Evolutionary conservation across 1,140 invertebrate species (phyloP), one percentile per base, ranked within the genome.

Genomic region (Papilio glaucus): DNA sequence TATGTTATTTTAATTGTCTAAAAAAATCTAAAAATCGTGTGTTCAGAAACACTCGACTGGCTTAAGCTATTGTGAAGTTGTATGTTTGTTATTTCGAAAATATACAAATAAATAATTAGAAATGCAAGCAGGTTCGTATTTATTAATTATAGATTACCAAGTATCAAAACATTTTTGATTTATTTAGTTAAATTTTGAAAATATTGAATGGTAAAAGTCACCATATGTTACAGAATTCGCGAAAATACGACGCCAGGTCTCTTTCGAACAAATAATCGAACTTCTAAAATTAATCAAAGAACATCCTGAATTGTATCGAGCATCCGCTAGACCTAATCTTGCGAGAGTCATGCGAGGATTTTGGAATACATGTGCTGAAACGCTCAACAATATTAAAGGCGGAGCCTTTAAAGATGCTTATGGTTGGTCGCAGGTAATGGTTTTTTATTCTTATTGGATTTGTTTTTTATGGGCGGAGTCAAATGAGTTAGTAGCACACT

Each of bases 361-460:
- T 13, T 87, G 85, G 85, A 82, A 81, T 53, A 26, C 45, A 8
- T 84, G 80, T 61, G 78, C 85, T 29, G 79, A 81, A 49, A 81
- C 81, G 73, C 74, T 86, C 0, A 87, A 87, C 73, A 60, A n/a
- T 8, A 60, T 71, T 15, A 77, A 74, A 72, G 76, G 80, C 41
- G 85, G 85, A 29, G 80, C 78, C 10, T 21, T 69, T 8, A 86
- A 84, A 57, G 81, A 83, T 82, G 78, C 77, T 10, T 85, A 82
- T 57, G 84, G 78, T 13, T 87, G 85, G 85, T 82, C 84, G 26
- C 82, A 84, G 81, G 85, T 85, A 69, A 38, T 41, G 62, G 1
- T 18, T 33, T 13, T 13, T 12, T 12, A n/a, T 5, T 26, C 42
- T 42, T 71, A 37, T 15, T 5, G 2, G 29, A 33, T 6, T 33